phyloP scores from a whole-genome alignment of 1,140 invertebrate species.

The Papilio polytes region DNA sequence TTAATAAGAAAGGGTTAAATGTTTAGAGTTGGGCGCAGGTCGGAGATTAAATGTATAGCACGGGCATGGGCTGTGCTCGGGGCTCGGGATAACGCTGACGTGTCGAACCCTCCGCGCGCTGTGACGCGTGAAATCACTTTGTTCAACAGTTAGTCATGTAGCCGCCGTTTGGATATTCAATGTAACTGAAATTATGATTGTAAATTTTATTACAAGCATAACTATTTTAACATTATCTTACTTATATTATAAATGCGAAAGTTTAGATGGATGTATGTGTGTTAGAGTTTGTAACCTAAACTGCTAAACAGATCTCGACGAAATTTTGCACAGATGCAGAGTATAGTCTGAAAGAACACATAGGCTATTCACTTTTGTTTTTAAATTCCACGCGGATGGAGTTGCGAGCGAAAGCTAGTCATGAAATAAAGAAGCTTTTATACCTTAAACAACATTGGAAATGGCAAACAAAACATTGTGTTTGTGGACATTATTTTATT shows the following conservation, averaged over 20 bases:
- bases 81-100: constrained; percentile 67
- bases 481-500: no score
- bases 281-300: no score
- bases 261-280: no score
- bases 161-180: constrained; percentile 49
- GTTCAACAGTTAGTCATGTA: constrained; percentile 72
- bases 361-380: no score
- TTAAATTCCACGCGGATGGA: no score
- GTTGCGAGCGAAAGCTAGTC: no score
- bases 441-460: no score
- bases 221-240: neutral
- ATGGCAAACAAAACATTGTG: no score
- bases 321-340: no score
- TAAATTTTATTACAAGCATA: neutral
- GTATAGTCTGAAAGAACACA: no score
- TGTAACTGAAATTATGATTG: neutral
- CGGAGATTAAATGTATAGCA: constrained; percentile 76
- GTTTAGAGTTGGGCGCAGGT: constrained; percentile 64
- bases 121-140: constrained; percentile 80
- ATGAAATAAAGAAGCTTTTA: neutral
- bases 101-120: constrained; percentile 61
- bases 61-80: constrained; percentile 38
- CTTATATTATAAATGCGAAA: no score
- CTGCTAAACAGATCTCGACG: no score
- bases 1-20: constrained; percentile 76